phyloP scores from a whole-genome alignment of 1,140 invertebrate genomes.

The Zaprionus nigranus region DNA sequence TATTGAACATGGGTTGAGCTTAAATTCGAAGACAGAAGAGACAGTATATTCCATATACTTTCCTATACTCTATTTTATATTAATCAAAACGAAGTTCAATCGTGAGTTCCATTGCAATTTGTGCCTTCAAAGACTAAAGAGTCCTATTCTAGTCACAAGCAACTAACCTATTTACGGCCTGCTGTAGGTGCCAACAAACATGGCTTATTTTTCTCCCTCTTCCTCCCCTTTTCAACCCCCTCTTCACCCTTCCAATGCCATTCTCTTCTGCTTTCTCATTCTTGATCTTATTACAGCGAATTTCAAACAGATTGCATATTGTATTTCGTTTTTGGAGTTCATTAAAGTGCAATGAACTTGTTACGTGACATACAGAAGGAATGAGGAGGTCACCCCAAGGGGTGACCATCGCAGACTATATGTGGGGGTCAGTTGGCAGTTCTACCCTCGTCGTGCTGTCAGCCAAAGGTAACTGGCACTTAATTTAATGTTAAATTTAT shows the following conservation, averaged over 20 bases:
- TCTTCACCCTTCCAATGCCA: not conserved
- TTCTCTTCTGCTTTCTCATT: not conserved
- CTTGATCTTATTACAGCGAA: constrained; percentile 24
- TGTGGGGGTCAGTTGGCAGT: constrained; percentile 22
- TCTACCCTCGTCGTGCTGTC: constrained; percentile 39
- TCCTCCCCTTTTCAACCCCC: not conserved
- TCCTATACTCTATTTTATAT: not conserved
- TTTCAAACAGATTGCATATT: constrained; percentile 36
- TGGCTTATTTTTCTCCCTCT: not conserved
- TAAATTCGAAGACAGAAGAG: not conserved
- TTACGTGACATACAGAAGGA: constrained; percentile 26
- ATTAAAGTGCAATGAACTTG: constrained; percentile 79
- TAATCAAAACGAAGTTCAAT: not conserved
- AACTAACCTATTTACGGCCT: constrained; percentile 1
- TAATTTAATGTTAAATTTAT: constrained; percentile 81
- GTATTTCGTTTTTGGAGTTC: constrained; percentile 51
- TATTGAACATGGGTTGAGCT: not conserved
- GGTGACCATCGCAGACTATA: constrained; percentile 23
- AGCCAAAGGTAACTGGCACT: constrained; percentile 61
- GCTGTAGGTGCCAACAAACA: not conserved
- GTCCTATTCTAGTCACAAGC: not conserved
- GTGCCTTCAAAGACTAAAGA: not conserved
- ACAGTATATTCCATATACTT: not conserved
- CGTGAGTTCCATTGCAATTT: not conserved
- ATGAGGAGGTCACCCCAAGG: not conserved